Base-by-base conservation (phyloP, 2,888 invertebrate species). In the Andricus quercusramuli region DNA sequence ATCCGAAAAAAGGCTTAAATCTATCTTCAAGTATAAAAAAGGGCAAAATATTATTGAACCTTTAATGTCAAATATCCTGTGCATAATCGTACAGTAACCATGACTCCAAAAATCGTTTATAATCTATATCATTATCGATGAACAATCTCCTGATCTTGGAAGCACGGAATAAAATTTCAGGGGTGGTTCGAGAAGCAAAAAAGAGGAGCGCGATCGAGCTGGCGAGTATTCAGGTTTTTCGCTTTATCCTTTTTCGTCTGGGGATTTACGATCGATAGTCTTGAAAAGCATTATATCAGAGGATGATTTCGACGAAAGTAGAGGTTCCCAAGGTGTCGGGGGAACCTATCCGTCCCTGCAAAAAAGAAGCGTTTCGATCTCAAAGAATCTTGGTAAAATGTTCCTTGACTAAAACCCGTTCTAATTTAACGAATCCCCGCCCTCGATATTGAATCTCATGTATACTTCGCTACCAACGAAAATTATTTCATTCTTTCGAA, bases 271-370 rank as follows among this genome's bases (percentile, higher is more conserved):
- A 74, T 74, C 74, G 74, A 74, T 70, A 51, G 47, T 74, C 74
- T 44, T 67, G 67, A 74, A 74, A 74, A 74, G 74, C 56, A 74
- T 74, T 74, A 74, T 74, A 56, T 74, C 74, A 74, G 56, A 74
- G 56, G 32, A 74, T 74, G 56, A 74, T 74, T 74, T 74, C 56
- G 56, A 22, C 74, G 74, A 74, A 74, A 74, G 74, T 74, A 74
- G 74, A 32, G 74, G 74, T 74, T 74, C 56, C 32, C 51, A 74
- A 56, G 74, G 74, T 74, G 56, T 56, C 37, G 74, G 74, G 37
- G 32, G 32, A 56, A 74, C 47, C 47, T 56, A 74, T 32, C 0
- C 64, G 64, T 29, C 70, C 70, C 32, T 15, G 20, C 20, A 70
- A 56, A 74, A 70, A 74, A n/a, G 32, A 74, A 56, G 32, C 37